phyloP scores from a whole-genome alignment of 2,797 vertebrate genomes.

The Onychomys torridus region DNA sequence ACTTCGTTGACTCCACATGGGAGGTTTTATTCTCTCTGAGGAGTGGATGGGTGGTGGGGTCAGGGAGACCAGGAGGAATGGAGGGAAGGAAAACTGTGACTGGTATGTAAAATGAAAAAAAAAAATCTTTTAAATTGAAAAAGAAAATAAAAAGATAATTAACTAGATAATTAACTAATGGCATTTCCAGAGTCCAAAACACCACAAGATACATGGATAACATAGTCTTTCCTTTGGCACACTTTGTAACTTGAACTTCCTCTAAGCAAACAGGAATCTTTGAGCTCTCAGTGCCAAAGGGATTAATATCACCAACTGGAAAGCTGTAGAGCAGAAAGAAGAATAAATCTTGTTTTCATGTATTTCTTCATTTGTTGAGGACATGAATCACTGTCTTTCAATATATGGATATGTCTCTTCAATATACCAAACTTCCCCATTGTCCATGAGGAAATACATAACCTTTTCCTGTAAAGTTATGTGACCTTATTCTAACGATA shows the following conservation, averaged over 20 bases:
- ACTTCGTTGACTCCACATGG: no score
- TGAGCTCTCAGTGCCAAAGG: background rate
- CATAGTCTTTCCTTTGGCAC: background rate
- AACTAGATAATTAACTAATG: background rate
- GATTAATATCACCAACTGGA: background rate
- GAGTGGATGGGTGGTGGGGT: no score
- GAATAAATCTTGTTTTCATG: background rate
- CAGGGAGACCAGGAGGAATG: no score
- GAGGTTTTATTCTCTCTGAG: no score
- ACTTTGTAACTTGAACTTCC: background rate
- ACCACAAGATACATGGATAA: background rate
- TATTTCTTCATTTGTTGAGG: background rate
- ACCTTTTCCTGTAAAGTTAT: background rate
- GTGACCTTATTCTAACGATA: background rate
- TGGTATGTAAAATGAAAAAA: no score
- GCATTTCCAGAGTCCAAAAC: background rate
- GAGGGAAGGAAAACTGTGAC: no score
- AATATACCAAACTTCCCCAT: background rate
- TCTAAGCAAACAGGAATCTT: background rate
- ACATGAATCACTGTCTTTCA: accelerated
- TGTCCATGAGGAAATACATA: background rate
- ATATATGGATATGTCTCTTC: background rate
- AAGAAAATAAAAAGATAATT: no score
- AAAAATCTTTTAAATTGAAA: no score
- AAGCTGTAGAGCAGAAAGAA: background rate